Evolutionary conservation across 2,113 vertebrate species (phyloP).

Genomic region (Anarhynchus alexandrinus): DNA sequence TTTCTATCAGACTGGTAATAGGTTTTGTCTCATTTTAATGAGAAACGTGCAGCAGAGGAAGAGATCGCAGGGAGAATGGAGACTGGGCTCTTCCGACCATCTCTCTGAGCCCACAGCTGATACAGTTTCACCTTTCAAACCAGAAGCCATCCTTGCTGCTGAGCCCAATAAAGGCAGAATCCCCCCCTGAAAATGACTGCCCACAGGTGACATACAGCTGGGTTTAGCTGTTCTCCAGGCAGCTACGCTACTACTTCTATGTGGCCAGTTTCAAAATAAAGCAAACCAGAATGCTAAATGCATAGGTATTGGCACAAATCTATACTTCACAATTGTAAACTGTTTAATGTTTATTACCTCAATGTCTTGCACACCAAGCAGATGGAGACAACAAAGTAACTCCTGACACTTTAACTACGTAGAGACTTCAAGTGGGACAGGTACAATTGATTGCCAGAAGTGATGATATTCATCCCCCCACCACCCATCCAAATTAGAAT

Average conservation of each 20-base stretch:
- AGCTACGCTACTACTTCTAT: not conserved
- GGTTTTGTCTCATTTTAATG: no score
- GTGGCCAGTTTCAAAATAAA: not conserved
- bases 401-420: not conserved
- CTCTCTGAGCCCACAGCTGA: not conserved
- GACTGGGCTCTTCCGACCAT: rapidly evolving
- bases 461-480: not conserved
- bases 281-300: not conserved
- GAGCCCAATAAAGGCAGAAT: not conserved
- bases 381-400: not conserved
- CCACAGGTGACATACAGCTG: not conserved
- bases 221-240: not conserved
- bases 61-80: rapidly evolving
- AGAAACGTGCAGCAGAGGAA: not conserved
- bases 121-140: not conserved
- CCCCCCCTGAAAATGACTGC: not conserved
- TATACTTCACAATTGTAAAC: not conserved
- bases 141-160: not conserved
- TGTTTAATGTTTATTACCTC: not conserved
- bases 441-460: not conserved
- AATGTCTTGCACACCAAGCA: not conserved
- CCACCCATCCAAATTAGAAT: not conserved
- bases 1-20: not conserved
- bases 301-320: not conserved
- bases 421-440: not conserved